Base-by-base conservation (phyloP, 2,113 vertebrate species). In the Anguilla japonica region DNA sequence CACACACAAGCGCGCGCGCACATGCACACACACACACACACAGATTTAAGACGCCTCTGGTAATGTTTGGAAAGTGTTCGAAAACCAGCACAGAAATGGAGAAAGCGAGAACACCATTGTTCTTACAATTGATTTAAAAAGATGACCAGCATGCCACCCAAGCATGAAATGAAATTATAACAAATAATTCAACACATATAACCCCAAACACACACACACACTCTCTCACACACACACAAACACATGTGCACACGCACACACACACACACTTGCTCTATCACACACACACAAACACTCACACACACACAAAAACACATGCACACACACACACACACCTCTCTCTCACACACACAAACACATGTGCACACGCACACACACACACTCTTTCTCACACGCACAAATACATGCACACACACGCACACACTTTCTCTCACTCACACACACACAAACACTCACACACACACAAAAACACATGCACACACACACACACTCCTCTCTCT, bases 391-490 rank as follows among this genome's bases (percentile, higher is more conserved):
- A 34, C 34, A 34, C 34, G 34, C 34, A 34, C 34, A 34, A 34
- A 34, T 34, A 34, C 34, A 34, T 34, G 34, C 71, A 75, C 26
- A 75, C 26, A 75, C 26, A 75, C 9, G 34, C 88, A 41, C 60
- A 81, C 79, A 18, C 18, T 34, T 34, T 34, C 34, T 34, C 34
- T 34, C 34, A 75, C 71, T 34, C 26, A 75, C 26, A 75, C 26
- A 75, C 9, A 75, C 88, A 41, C 60, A 81, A 18, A 9, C 84
- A 13, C 78, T 60, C 50, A 56, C 71, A 80, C 90, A 84, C 89
- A 89, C 34, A 34, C 34, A 34, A 34, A 34, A 34, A 34, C 34
- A 34, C 34, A 34, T 34, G 34, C 71, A 75, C 26, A 75, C 26
- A 75, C 26, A 75, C 26, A 75, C 88, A 41, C 60, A 81, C 79